These are phyloP conservation scores for Calcarius ornatus DNA, from an alignment of 2,113 vertebrate genomes.

Conservation along the genomic window DNA sequence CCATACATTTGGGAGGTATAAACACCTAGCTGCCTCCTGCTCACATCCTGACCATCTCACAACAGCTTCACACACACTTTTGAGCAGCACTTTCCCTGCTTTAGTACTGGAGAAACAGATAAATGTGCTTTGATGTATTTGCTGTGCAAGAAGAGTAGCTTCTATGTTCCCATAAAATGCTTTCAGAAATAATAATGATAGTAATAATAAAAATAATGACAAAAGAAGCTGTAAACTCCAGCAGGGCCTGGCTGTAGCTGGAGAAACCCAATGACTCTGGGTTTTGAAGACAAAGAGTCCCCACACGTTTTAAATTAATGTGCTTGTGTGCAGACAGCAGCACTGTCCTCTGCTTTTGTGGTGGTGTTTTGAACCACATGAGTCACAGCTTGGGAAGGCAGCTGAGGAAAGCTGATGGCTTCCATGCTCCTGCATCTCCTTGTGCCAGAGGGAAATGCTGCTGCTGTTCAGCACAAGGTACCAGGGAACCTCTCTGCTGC, in stretches of 20 bases:
- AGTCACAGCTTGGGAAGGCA: neutral
- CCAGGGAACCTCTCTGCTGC: neutral
- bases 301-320: neutral
- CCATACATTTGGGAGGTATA: neutral
- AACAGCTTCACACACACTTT: neutral
- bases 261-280: neutral
- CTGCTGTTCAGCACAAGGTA: neutral
- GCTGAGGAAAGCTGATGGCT: constrained; percentile 27
- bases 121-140: neutral
- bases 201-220: neutral
- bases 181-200: neutral
- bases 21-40: neutral
- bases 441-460: neutral
- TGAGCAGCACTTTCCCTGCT: neutral
- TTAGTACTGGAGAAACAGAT: neutral
- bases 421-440: neutral
- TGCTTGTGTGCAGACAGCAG: constrained; percentile 20
- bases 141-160: neutral
- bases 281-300: neutral
- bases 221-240: neutral
- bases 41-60: neutral
- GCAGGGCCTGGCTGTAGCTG: neutral
- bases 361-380: neutral
- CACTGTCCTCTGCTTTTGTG: neutral
- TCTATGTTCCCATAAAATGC: neutral